Conservation (phyloP, 2,113 vertebrate species). For the Cyprinodon variegatus region DNA sequence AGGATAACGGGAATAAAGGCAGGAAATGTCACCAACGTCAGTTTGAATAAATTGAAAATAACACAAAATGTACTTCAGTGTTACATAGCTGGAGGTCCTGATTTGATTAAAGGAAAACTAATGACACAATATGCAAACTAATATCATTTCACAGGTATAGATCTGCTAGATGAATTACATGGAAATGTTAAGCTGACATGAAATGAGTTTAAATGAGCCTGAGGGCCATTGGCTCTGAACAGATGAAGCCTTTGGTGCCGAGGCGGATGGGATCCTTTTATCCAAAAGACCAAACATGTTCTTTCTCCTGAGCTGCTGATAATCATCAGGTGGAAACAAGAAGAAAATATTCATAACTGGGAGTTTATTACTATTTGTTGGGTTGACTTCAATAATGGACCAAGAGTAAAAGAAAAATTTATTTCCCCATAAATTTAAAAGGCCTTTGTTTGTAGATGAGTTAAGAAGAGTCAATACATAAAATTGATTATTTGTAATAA, state of each 20-base stretch:
- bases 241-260: background rate
- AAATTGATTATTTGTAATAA: background rate
- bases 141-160: background rate
- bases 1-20: background rate
- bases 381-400: too few species aligned
- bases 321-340: background rate
- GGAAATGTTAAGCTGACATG: conserved; percentile 19
- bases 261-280: too few species aligned
- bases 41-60: background rate
- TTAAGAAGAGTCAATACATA: background rate
- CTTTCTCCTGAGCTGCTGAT: background rate
- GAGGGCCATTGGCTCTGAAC: conserved; percentile 1
- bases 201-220: conserved; percentile 40
- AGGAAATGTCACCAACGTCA: background rate
- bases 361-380: background rate
- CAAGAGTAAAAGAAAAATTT: too few species aligned
- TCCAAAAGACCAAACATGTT: background rate
- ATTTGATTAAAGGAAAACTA: background rate
- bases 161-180: background rate
- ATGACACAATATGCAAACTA: background rate
- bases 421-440: background rate
- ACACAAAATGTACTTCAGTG: background rate
- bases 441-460: background rate
- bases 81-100: background rate
- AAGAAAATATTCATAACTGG: background rate